Conservation (phyloP, 2,113 vertebrate genomes). For the Poicephalus gulielmi region DNA sequence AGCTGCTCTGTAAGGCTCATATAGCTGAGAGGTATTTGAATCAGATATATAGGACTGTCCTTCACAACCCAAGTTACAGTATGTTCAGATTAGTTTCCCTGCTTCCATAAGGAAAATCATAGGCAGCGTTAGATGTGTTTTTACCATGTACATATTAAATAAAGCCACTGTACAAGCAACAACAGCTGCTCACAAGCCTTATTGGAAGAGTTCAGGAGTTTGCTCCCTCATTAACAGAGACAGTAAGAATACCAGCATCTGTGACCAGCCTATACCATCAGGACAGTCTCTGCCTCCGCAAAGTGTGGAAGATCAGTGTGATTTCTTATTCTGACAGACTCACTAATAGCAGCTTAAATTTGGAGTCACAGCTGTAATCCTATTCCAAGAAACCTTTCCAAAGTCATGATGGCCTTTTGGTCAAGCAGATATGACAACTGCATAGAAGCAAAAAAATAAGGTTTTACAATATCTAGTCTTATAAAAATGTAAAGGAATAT, state of each 20-base stretch:
- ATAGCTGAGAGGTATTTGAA: neutral
- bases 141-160: slow-evolving; percentile 35
- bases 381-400: neutral
- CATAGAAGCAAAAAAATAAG: neutral
- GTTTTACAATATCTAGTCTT: neutral
- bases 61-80: neutral
- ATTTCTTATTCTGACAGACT: slow-evolving; percentile 71
- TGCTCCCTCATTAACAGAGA: slow-evolving; percentile 62
- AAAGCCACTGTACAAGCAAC: slow-evolving; percentile 12
- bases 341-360: slow-evolving; percentile 65
- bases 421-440: neutral
- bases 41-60: neutral
- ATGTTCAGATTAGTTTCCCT: neutral
- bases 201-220: slow-evolving; percentile 63
- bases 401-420: neutral
- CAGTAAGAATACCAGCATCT: slow-evolving; percentile 53
- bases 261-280: slow-evolving; percentile 55
- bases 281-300: slow-evolving; percentile 56
- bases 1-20: neutral
- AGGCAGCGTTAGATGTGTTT: neutral
- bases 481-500: neutral
- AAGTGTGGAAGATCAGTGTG: slow-evolving; percentile 54
- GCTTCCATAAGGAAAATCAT: neutral
- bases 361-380: slow-evolving; percentile 46
- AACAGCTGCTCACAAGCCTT: slow-evolving; percentile 41